Percentiles rank a stretch among this genome's conserved stretches.
These are phyloP conservation scores for Orthochromis malagaraziensis DNA, from an alignment of 2,113 vertebrate species.

Conservation along the genomic window DNA sequence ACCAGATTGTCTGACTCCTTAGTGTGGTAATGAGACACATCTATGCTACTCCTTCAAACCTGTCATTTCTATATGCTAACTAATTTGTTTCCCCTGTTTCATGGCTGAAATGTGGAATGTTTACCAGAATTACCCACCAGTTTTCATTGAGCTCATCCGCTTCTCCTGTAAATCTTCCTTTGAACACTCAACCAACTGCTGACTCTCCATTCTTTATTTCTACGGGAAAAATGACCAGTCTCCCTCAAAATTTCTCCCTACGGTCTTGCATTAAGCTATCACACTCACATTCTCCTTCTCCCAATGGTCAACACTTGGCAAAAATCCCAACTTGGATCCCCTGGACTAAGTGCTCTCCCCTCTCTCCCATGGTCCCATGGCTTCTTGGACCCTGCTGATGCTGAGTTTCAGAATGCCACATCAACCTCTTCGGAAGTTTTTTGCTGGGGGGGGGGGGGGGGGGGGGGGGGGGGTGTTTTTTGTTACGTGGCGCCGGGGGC, in stretches of 20 bases:
- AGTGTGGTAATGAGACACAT: not conserved
- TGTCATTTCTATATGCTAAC: not conserved
- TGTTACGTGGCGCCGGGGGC: no score
- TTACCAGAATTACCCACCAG: not conserved
- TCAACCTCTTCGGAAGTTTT: not conserved
- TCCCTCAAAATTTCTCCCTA: not conserved
- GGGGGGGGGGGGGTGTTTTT: rapidly evolving
- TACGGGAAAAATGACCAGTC: not conserved
- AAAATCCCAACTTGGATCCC: not conserved
- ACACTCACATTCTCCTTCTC: not conserved
- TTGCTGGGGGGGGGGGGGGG: not conserved
- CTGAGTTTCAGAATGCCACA: rapidly evolving
- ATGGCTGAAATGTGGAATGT: not conserved
- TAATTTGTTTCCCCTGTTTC: not conserved
- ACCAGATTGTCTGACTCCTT: not conserved
- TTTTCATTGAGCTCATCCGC: not conserved
- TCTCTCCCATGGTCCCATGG: not conserved
- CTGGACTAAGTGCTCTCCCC: not conserved
- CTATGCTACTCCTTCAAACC: not conserved
- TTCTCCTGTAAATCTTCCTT: not conserved
- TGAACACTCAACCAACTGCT: not conserved
- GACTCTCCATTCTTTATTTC: not conserved
- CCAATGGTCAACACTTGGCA: not conserved
- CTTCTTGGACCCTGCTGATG: not conserved
- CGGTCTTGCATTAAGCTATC: not conserved